Percentiles rank a stretch among this genome's conserved stretches.
Evolutionary conservation across 2,888 invertebrate species (phyloP).

Genomic region (Ophioninae sp.): DNA sequence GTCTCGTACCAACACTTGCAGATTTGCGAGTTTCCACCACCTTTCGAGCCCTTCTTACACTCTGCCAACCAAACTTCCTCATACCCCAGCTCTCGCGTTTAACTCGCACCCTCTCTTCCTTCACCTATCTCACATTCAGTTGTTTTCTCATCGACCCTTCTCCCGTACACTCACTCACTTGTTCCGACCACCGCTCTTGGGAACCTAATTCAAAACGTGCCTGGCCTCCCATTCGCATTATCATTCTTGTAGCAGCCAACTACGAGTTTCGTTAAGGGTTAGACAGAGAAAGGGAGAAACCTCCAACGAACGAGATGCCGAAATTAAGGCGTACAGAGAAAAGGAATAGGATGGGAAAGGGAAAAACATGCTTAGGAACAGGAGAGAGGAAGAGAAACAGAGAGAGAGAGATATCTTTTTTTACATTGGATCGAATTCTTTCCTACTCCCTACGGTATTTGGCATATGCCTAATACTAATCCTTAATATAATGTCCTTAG

Average conservation of each 20-base stretch:
- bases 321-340: background rate
- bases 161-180: conserved; percentile 35
- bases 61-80: conserved; percentile 27
- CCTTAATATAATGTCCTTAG: too few species aligned
- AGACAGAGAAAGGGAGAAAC: conserved; percentile 23
- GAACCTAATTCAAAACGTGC: conserved; percentile 77
- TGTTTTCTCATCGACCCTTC: conserved; percentile 46
- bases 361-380: too few species aligned
- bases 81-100: background rate
- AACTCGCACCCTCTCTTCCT: background rate
- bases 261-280: conserved; percentile 70
- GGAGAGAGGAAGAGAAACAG: background rate
- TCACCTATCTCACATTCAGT: conserved; percentile 14
- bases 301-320: conserved; percentile 3
- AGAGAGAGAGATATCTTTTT: background rate
- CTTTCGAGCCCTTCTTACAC: conserved; percentile 17
- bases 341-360: too few species aligned
- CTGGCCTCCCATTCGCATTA: conserved; percentile 73
- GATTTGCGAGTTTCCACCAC: conserved; percentile 35
- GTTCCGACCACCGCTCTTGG: conserved; percentile 58
- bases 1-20: conserved; percentile 28
- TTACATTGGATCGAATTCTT: too few species aligned
- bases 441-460: too few species aligned
- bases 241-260: conserved; percentile 78
- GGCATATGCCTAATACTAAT: too few species aligned